phyloP scores from a whole-genome alignment of 2,797 vertebrate species.

The Capromys pilorides region DNA sequence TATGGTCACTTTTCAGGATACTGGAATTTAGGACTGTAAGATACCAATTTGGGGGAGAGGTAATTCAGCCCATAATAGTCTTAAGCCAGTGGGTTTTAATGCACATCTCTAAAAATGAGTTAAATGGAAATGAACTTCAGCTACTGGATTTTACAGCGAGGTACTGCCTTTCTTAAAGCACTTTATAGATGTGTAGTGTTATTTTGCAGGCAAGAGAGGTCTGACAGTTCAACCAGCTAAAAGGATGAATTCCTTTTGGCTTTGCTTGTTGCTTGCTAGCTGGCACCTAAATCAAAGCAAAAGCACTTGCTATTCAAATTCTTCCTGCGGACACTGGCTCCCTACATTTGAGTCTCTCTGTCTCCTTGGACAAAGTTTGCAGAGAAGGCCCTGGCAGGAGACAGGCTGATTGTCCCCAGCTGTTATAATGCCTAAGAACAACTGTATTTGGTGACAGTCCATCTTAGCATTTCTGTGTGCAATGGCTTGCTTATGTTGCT shows the following conservation, averaged over 20 bases:
- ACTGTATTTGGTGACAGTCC: not conserved
- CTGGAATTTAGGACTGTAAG: not conserved
- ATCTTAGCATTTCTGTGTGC: not conserved
- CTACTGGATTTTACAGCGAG: not conserved
- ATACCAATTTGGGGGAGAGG: not conserved
- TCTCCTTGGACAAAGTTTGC: not conserved
- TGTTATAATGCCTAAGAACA: not conserved
- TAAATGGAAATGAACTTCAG: not conserved
- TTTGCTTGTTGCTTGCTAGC: not conserved
- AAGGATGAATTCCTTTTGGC: not conserved
- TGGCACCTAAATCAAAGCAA: not conserved
- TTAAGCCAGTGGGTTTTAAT: not conserved
- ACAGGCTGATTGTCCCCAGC: not conserved
- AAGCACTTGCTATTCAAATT: not conserved
- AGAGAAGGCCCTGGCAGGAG: conserved; percentile 5
- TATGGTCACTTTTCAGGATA: not conserved
- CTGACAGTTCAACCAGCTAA: not conserved
- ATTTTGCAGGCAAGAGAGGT: not conserved
- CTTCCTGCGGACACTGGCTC: not conserved
- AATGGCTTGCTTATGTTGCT: not conserved
- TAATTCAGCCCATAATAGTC: not conserved
- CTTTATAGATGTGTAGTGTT: not conserved
- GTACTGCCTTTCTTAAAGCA: conserved; percentile 27
- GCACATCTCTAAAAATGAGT: not conserved
- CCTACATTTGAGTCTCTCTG: not conserved